phyloP scores from a whole-genome alignment of 2,113 vertebrate genomes.

The Leptobrachium ailaonicum region DNA sequence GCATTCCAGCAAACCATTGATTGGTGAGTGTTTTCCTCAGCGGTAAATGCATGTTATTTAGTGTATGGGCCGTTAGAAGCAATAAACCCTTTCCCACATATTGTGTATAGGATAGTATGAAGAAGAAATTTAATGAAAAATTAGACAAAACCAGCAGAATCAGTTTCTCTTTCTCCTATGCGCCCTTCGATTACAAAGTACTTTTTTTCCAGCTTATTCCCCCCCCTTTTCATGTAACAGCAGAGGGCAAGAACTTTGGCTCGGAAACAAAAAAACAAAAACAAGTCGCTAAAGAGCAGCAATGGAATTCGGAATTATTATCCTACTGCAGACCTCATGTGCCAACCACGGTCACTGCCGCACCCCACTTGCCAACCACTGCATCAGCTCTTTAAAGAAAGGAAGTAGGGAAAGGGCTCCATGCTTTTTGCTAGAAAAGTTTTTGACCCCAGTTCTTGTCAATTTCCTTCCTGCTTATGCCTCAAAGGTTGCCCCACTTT shows the following conservation, averaged over 20 bases:
- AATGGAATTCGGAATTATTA: conserved; percentile 2
- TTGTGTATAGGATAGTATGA: no score
- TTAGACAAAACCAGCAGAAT: not conserved
- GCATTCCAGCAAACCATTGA: not conserved
- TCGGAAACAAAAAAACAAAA: not conserved
- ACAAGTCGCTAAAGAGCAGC: conserved; percentile 18
- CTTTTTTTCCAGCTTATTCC: not conserved
- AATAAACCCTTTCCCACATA: not conserved
- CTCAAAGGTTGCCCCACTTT: conserved; percentile 88
- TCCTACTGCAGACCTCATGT: conserved; percentile 18
- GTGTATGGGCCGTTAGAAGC: not conserved
- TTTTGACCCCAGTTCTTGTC: not conserved
- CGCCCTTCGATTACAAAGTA: not conserved
- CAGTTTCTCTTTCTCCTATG: not conserved
- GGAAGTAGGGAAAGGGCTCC: not conserved
- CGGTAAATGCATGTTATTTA: not conserved
- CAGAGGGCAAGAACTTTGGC: conserved; percentile 2
- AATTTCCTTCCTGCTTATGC: not conserved
- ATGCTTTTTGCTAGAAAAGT: not conserved
- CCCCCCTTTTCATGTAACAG: conserved; percentile 7
- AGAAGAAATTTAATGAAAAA: no score
- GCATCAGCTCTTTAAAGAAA: not conserved
- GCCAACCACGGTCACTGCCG: not conserved
- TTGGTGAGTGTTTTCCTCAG: not conserved
- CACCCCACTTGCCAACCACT: not conserved